Evolutionary conservation across 2,113 vertebrate species (phyloP), one percentile per base, ranked within the genome.

Genomic region (Salminus brasiliensis): DNA sequence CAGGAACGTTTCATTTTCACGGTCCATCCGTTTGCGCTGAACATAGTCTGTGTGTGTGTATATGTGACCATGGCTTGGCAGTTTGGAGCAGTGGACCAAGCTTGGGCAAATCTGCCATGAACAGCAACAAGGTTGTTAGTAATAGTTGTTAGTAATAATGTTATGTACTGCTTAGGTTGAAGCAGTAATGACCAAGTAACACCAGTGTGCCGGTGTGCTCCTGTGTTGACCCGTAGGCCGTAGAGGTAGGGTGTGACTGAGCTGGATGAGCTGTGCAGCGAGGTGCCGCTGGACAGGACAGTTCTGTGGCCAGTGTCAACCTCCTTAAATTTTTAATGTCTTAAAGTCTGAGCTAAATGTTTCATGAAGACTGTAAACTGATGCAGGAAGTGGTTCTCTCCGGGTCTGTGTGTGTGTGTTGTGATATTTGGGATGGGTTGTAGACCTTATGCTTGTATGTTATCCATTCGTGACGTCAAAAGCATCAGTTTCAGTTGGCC

Each of bases 301-400:
- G 41, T 68, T 27, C 25, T 69, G 59, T 82, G 65, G 25, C 45
- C 55, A 62, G 47, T 78, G 60, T 77, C 39, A 18, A 36, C 76
- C 78, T 60, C 29, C 21, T 74, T 84, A 72, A 83, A 85, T 84
- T 68, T 86, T 84, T 83, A 83, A 86, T 84, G 72, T 13, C 43
- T 76, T 59, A 41, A 76, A 82, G 76, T 66, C 76, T 60, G 34
- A 52, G 70, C 52, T 88, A 55, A 84, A 83, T 81, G 70, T 81
- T 81, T 83, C 39, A 81, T 83, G 76, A 86, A 71, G 71, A 60
- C 70, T 16, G 72, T 70, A 74, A 70, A 71, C 74, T 29, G 81
- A 69, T 68, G 74, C 74, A 78, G 27, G 72, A 65, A 79, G 8
- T 5, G 65, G 57, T 59, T 71, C 21, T n/a, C n/a, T n/a, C n/a